Evolutionary conservation across 2,888 invertebrate species (phyloP).

Genomic region (Drosophila paracracens): DNA sequence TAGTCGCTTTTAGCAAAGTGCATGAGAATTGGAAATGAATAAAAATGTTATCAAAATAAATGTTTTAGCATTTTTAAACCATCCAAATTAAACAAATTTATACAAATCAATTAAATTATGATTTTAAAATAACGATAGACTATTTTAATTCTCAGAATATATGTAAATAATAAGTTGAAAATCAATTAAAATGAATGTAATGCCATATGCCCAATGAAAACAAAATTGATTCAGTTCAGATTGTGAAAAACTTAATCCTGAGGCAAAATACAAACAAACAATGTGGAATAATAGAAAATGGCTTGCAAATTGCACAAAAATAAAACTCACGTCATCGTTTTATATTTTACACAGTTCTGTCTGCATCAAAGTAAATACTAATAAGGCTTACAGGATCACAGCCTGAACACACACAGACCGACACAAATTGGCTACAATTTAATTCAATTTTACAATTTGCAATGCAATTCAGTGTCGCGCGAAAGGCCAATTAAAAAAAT

Average conservation of each 20-base stretch:
- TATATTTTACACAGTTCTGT: slow-evolving; percentile 21
- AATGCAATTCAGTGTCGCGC: slow-evolving; percentile 30
- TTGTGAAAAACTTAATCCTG: slow-evolving; percentile 22
- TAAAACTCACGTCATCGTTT: slow-evolving; percentile 38
- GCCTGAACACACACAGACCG: slow-evolving; percentile 1
- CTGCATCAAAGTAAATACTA: slow-evolving; percentile 45
- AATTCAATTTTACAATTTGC: slow-evolving; percentile 69
- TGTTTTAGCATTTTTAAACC: background rate
- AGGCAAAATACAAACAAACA: slow-evolving; percentile 7
- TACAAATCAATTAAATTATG: background rate
- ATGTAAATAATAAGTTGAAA: slow-evolving; percentile 1
- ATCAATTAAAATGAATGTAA: slow-evolving; percentile 7
- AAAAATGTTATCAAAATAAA: background rate
- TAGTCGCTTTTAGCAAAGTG: background rate
- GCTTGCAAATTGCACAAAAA: slow-evolving; percentile 20
- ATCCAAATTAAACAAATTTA: background rate
- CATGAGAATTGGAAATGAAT: background rate
- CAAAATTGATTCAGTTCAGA: slow-evolving; percentile 8
- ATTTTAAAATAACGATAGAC: background rate
- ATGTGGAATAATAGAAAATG: slow-evolving; percentile 7
- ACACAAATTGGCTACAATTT: slow-evolving; percentile 62
- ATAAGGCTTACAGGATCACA: slow-evolving; percentile 59
- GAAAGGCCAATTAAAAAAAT: slow-evolving; percentile 61
- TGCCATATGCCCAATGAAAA: background rate
- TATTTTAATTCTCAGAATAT: background rate